Evolutionary conservation across 2,797 vertebrate genomes (phyloP), one percentile per base, ranked within the genome.

Genomic region (Semaprochilodus insignis): DNA sequence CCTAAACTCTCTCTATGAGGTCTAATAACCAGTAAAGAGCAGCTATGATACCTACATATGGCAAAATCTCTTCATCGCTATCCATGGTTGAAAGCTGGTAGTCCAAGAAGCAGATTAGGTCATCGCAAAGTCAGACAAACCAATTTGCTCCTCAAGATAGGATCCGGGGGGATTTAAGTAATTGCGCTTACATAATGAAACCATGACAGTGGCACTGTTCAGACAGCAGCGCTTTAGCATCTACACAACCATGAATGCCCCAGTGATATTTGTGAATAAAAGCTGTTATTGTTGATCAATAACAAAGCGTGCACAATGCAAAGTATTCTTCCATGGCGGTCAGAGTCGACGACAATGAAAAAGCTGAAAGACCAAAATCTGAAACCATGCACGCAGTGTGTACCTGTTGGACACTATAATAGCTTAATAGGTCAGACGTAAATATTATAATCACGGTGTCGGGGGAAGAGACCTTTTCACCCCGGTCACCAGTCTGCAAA

Each of bases 121-220:
- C 82, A 82, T 83, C 44, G 63, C 75, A 84, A 72, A 81, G 82
- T 82, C 83, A 82, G 80, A 75, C 77, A 78, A 81, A 74, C 77
- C 71, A 71, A 23, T 76, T 87, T 62, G 36, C 57, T 48, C 36
- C 63, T 72, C 57, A 48, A 85, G 87, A 84, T 74, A 71, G 72
- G 78, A 83, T 83, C 80, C 66, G 66, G 40, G 74, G 52, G 79
- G 86, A 86, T 89, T 85, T 88, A 85, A 83, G 72, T 74, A 73
- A 51, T 57, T 34, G 66, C 4, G 48, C 81, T 87, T 88, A 80
- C 80, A 78, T 88, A 88, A 90, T 57, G 15, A 57, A 79, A 82
- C 21, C 60, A 31, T 81, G 85, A 75, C 74, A 52, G 60, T 44
- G 51, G 16, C 40, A 79, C 55, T 34, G 48, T 70, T 73, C 55